Evolutionary conservation across 2,113 vertebrate species (phyloP).

Genomic region (Empidonax traillii): DNA sequence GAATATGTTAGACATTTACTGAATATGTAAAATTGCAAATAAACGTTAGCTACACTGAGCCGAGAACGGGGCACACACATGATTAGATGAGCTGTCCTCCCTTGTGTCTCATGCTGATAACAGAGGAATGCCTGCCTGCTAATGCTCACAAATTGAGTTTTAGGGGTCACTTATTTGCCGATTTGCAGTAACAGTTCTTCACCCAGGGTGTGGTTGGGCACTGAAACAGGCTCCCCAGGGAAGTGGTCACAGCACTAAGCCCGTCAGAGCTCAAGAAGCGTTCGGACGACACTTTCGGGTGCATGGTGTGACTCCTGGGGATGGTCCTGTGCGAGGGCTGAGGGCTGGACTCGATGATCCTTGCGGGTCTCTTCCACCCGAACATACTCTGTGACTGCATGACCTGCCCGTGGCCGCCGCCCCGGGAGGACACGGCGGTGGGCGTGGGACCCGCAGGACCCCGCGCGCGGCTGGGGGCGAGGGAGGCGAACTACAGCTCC

Average conservation of each 20-base stretch:
- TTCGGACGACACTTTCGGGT: not conserved
- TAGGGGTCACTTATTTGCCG: not conserved
- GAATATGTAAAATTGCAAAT: not conserved
- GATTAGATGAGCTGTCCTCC: not conserved
- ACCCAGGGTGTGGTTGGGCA: too few species aligned
- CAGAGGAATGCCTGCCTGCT: not conserved
- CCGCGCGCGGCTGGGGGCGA: too few species aligned
- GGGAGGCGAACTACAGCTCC: not conserved
- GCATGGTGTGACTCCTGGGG: not conserved
- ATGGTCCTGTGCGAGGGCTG: not conserved
- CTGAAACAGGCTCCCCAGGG: not conserved
- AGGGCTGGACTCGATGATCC: not conserved
- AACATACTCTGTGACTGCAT: not conserved
- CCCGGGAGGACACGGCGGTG: fast-evolving
- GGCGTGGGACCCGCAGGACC: fast-evolving
- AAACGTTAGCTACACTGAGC: not conserved
- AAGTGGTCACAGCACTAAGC: not conserved
- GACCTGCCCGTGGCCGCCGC: fast-evolving
- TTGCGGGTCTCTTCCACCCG: not conserved
- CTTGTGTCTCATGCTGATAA: not conserved
- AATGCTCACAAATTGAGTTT: not conserved
- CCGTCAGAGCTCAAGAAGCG: not conserved
- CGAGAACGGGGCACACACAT: not conserved
- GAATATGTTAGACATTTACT: not conserved
- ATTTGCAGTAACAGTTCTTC: not conserved